A percentile compares a stretch with the other conserved stretches of the same genome.
Evolutionary conservation across 2,113 vertebrate species (phyloP).

Genomic region (Laterallus jamaicensis): DNA sequence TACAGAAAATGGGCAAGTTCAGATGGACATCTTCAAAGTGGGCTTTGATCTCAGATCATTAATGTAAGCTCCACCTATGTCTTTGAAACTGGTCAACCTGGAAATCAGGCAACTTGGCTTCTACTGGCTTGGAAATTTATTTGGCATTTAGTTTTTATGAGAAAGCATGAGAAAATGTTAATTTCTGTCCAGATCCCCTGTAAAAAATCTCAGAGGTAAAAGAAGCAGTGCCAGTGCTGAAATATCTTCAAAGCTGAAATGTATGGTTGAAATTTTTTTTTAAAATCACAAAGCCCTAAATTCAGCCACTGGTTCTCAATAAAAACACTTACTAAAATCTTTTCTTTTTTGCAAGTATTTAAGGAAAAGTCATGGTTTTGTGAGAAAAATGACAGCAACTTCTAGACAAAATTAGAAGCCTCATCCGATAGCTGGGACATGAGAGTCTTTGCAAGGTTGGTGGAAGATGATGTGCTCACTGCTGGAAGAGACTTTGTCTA

Average conservation of each 20-base stretch:
- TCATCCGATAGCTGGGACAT: background rate
- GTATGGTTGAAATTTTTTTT: background rate
- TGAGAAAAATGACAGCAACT: background rate
- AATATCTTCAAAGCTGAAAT: constrained; percentile 42
- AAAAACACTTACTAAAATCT: background rate
- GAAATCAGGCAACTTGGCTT: background rate
- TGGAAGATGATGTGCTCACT: background rate
- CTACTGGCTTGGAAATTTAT: background rate
- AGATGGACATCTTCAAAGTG: background rate
- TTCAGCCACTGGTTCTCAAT: background rate
- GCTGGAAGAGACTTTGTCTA: background rate
- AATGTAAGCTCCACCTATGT: background rate
- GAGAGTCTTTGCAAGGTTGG: background rate
- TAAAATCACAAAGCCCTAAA: background rate
- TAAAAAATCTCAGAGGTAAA: constrained; percentile 31
- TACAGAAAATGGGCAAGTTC: background rate
- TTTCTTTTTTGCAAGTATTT: background rate
- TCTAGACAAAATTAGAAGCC: background rate
- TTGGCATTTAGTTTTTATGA: constrained; percentile 19
- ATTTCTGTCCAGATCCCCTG: constrained; percentile 29
- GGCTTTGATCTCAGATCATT: background rate
- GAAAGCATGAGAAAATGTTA: constrained; percentile 43
- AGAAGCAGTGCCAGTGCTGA: constrained; percentile 10
- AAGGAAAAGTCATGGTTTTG: background rate
- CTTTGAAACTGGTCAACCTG: background rate